phyloP scores from a whole-genome alignment of 1,140 invertebrate genomes.

The Orius insidiosus region DNA sequence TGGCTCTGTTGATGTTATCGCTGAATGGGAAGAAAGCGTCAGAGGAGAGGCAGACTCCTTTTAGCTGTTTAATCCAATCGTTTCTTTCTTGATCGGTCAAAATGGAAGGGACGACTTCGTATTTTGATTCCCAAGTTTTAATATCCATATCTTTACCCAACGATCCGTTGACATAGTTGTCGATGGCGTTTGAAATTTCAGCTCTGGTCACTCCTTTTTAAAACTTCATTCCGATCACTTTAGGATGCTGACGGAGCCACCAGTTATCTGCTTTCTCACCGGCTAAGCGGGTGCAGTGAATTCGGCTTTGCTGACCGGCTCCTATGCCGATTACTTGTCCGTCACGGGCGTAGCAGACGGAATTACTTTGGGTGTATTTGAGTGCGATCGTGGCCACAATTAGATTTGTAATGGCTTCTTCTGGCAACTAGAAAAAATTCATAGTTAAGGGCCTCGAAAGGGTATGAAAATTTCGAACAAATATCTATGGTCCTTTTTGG shows the following conservation, averaged over 20 bases:
- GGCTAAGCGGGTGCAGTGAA: conserved; percentile 92
- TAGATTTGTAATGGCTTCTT: conserved; percentile 67
- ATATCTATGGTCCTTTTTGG: no score
- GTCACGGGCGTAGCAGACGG: conserved; percentile 79
- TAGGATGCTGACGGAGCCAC: conserved; percentile 91
- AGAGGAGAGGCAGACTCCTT: conserved; percentile 81
- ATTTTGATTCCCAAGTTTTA: conserved; percentile 46
- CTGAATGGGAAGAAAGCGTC: conserved; percentile 98
- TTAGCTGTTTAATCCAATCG: conserved; percentile 64
- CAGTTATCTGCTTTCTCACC: conserved; percentile 97
- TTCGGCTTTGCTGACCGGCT: conserved; percentile 92
- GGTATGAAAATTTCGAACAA: no score
- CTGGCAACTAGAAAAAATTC: conserved; percentile 41
- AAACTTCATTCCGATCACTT: conserved; percentile 71
- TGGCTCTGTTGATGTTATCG: conserved; percentile 91
- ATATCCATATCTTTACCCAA: conserved; percentile 62
- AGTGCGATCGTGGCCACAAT: conserved; percentile 91
- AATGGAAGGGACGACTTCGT: conserved; percentile 54
- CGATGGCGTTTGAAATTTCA: conserved; percentile 88
- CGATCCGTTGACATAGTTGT: conserved; percentile 84
- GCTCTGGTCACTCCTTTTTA: conserved; percentile 77
- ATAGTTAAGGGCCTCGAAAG: no score
- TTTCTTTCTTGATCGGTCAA: conserved; percentile 48
- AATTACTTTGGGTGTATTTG: conserved; percentile 97
- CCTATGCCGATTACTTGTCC: conserved; percentile 94